Base-by-base conservation (phyloP, 1,140 invertebrate species). In the Panulirus ornatus region DNA sequence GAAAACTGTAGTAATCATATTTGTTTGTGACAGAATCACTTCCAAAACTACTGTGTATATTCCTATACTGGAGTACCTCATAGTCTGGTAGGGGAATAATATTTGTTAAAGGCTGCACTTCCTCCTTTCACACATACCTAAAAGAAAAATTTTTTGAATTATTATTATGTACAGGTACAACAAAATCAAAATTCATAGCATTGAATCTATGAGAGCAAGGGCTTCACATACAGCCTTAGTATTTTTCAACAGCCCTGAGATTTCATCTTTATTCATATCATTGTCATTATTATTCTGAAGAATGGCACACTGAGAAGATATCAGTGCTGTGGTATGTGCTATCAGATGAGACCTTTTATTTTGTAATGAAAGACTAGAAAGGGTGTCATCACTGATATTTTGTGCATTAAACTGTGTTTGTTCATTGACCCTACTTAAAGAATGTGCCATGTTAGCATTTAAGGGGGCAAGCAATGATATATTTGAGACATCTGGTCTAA, bases 181-280 rank as follows among this genome's bases (percentile, higher is more conserved):
- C n/a, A n/a, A n/a, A n/a, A n/a, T 58, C 54, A 14, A 58, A 19
- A 5, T 58, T 58, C 19, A 84, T 27, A 84, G 27, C 40, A 84
- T 19, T 70, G 16, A 11, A 27, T 66, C 22, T 70, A 84, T 34
- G 70, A 34, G n/a, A 22, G 54, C 34, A 63, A 84, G 82, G 6
- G 82, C 70, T 9, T 70, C 36, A n/a, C 36, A 71, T 38, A 84
- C 42, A 3, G 42, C 22, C 14, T 44, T 42, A 30, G 82, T 36
- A 44, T 84, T 44, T 47, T 84, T 9, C 1, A 44, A 5, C 54
- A 84, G 34, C 5, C 9, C 22, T 19, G 27, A n/a, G 11, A 71
- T 42, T 3, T 71, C 54, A 27, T 40, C 36, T 27, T 22, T 30
- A 44, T 5, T 47, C 3, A 27, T 27, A 6, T 27, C 66, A 44